Evolutionary conservation across 2,797 vertebrate genomes (phyloP).

Genomic region (Acanthurus tractus): DNA sequence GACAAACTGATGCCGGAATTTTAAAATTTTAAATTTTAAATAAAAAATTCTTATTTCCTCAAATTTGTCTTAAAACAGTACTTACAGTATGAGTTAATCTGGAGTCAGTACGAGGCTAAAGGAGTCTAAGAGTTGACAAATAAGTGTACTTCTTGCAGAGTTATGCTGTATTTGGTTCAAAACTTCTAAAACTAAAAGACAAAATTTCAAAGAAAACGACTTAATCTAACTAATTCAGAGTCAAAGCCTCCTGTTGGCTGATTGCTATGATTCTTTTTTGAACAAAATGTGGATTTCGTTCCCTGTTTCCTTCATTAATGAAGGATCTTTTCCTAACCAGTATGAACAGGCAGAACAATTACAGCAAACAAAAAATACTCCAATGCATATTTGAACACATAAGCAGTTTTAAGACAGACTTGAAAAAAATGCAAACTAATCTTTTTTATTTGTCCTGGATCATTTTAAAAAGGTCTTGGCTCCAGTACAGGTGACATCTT

Average conservation of each 20-base stretch:
- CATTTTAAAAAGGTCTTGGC: slow-evolving; percentile 13
- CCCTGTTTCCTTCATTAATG: background rate
- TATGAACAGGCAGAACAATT: background rate
- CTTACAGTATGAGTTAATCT: background rate
- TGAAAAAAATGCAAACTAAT: background rate
- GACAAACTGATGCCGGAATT: slow-evolving; percentile 28
- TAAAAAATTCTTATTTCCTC: background rate
- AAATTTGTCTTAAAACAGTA: background rate
- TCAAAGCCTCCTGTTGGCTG: background rate
- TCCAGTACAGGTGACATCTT: slow-evolving; percentile 9
- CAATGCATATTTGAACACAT: fast-evolving
- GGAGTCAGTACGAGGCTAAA: background rate
- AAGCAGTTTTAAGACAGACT: slow-evolving; percentile 15
- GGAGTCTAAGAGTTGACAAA: background rate
- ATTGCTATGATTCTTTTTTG: background rate
- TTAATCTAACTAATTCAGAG: background rate
- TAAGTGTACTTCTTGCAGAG: background rate
- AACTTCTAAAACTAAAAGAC: background rate
- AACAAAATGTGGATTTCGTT: background rate
- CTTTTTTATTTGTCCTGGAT: slow-evolving; percentile 14
- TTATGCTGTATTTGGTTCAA: background rate
- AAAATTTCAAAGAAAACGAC: background rate
- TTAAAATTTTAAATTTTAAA: too few species aligned
- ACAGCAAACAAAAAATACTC: background rate
- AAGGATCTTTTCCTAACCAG: background rate